Evolutionary conservation across 2,888 invertebrate genomes (phyloP).

Genomic region (Stramonita haemastoma): DNA sequence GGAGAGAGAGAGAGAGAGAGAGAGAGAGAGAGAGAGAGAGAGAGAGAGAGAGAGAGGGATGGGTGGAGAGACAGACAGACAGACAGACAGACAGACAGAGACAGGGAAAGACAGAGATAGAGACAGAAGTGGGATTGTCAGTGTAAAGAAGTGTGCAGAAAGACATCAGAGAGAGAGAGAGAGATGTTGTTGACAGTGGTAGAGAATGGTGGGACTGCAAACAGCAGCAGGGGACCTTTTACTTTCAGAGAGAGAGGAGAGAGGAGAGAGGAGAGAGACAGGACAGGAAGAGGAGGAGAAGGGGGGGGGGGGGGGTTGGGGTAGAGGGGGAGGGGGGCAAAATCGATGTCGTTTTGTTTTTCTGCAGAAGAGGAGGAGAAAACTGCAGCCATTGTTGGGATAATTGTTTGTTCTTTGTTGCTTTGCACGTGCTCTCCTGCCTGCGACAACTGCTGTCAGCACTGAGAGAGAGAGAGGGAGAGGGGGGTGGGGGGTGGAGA

Average conservation of each 20-base stretch:
- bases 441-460: not conserved
- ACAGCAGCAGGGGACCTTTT: too few species aligned
- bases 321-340: not conserved
- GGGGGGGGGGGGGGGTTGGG: not conserved
- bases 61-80: not conserved
- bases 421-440: not conserved
- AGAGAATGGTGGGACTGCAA: too few species aligned
- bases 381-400: not conserved
- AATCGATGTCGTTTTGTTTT: not conserved
- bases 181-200: not conserved
- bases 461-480: constrained; percentile 12
- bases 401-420: constrained; percentile 14
- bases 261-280: not conserved
- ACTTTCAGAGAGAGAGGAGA: not conserved
- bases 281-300: not conserved
- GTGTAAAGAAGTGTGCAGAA: not conserved
- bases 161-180: not conserved
- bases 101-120: not conserved
- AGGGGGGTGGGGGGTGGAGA: not conserved
- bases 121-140: not conserved
- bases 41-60: not conserved
- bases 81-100: not conserved
- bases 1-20: not conserved
- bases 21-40: not conserved
- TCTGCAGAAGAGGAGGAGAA: not conserved